phyloP scores from a whole-genome alignment of 2,888 invertebrate genomes.

The Sarcophaga caerulescens region DNA sequence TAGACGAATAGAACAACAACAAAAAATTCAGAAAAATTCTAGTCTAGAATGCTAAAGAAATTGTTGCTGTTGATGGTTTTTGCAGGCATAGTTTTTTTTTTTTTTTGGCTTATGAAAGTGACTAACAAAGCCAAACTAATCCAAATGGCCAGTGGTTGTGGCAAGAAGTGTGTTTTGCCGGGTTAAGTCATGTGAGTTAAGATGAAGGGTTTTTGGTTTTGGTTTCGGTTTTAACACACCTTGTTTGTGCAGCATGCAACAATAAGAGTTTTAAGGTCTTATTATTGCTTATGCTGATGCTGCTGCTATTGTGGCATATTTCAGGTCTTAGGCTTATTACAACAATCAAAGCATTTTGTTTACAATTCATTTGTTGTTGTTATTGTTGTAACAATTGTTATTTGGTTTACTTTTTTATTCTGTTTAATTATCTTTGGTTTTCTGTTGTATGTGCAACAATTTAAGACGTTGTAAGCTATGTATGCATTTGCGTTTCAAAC shows the following conservation, averaged over 20 bases:
- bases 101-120: neutral
- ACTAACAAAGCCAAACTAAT: slow-evolving; percentile 7
- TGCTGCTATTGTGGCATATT: slow-evolving; percentile 17
- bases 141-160: neutral
- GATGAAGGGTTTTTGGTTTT: slow-evolving; percentile 40
- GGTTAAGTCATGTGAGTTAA: neutral
- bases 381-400: slow-evolving; percentile 35
- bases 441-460: slow-evolving; percentile 29
- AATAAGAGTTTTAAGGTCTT: neutral
- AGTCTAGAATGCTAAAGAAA: neutral
- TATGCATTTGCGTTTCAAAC: slow-evolving; percentile 13
- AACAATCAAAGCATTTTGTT: slow-evolving; percentile 62
- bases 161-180: neutral
- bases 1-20: slow-evolving; percentile 1
- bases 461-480: slow-evolving; percentile 5
- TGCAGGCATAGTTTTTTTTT: slow-evolving; percentile 1
- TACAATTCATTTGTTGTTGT: slow-evolving; percentile 41
- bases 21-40: neutral
- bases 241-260: slow-evolving; percentile 32
- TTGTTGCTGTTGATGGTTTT: slow-evolving; percentile 32
- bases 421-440: slow-evolving; percentile 15
- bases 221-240: slow-evolving; percentile 51
- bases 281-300: neutral
- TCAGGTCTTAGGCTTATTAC: slow-evolving; percentile 55
- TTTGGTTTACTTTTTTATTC: slow-evolving; percentile 3